Conservation (phyloP, 2,797 vertebrate genomes). For the Eutrigla gurnardus region DNA sequence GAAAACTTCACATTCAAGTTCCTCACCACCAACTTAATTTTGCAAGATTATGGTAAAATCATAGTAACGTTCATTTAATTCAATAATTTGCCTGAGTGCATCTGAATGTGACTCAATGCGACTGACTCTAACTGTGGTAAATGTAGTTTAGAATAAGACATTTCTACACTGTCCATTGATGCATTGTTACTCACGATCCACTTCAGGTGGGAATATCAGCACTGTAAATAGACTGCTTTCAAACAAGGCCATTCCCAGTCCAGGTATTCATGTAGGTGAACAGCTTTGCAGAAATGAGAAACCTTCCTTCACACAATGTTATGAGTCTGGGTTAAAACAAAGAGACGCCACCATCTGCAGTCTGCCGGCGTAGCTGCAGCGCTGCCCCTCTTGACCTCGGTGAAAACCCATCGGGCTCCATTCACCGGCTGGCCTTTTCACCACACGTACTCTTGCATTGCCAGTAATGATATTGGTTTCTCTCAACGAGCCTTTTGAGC, state of each 20-base stretch:
- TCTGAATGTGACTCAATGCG: too few relatives aligned
- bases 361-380: constrained; percentile 53
- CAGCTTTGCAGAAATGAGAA: constrained; percentile 33
- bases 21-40: too few relatives aligned
- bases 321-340: constrained; percentile 74
- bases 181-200: background rate
- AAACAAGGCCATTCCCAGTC: constrained; percentile 24
- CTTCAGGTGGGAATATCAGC: constrained; percentile 27
- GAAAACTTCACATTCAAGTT: too few relatives aligned
- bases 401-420: constrained; percentile 63
- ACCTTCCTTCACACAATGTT: constrained; percentile 49
- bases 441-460: constrained; percentile 59
- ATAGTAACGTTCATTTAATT: too few relatives aligned
- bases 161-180: background rate
- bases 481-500: constrained; percentile 79
- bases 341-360: constrained; percentile 71
- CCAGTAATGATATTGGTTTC: constrained; percentile 83
- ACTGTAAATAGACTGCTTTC: constrained; percentile 16
- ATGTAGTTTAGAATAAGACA: too few relatives aligned
- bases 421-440: constrained; percentile 71
- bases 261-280: constrained; percentile 46
- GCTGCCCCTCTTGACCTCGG: constrained; percentile 70
- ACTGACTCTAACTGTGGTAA: background rate
- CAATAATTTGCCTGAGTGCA: too few relatives aligned
- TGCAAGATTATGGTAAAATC: too few relatives aligned